Percentiles rank a stretch among this genome's conserved stretches.
phyloP scores from a whole-genome alignment of 2,888 invertebrate genomes.

The Hirtodrosophila confusa region DNA sequence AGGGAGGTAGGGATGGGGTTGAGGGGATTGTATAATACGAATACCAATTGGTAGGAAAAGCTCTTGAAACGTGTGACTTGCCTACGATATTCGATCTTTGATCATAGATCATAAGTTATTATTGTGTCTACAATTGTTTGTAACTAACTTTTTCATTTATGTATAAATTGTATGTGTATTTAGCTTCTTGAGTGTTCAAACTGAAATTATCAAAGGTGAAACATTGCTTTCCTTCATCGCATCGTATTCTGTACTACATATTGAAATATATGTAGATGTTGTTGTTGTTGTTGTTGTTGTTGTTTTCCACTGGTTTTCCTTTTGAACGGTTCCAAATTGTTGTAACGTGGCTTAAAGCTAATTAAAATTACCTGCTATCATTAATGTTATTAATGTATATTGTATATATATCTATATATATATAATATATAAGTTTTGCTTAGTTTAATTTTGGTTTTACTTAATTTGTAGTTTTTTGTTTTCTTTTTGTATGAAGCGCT shows the following conservation, averaged over 20 bases:
- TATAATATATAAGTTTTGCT: constrained; percentile 44
- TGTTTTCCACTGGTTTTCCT: constrained; percentile 15
- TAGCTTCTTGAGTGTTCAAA: constrained; percentile 37
- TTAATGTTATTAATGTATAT: constrained; percentile 41
- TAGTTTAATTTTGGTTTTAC: constrained; percentile 34
- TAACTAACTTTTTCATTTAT: constrained; percentile 28
- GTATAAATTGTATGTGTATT: constrained; percentile 9
- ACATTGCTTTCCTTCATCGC: constrained; percentile 16
- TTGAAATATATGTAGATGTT: constrained; percentile 21
- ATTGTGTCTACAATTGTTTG: constrained; percentile 44
- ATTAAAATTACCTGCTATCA: constrained; percentile 69
- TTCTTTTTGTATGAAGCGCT: constrained; percentile 53
- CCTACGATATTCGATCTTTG: constrained; percentile 40
- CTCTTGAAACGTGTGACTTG: constrained; percentile 50
- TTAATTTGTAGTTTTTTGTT: constrained; percentile 15
- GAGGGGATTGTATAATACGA: background rate
- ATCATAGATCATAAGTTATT: constrained; percentile 34
- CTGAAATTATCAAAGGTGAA: constrained; percentile 33
- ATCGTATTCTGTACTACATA: too few relatives aligned
- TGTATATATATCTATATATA: constrained; percentile 40
- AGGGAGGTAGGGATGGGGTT: background rate
- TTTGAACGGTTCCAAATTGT: constrained; percentile 51
- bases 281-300: constrained; percentile 13
- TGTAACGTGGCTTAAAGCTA: constrained; percentile 63
- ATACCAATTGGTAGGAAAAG: constrained; percentile 24